phyloP scores from a whole-genome alignment of 1,140 invertebrate species.

The Diorhabda elongata region DNA sequence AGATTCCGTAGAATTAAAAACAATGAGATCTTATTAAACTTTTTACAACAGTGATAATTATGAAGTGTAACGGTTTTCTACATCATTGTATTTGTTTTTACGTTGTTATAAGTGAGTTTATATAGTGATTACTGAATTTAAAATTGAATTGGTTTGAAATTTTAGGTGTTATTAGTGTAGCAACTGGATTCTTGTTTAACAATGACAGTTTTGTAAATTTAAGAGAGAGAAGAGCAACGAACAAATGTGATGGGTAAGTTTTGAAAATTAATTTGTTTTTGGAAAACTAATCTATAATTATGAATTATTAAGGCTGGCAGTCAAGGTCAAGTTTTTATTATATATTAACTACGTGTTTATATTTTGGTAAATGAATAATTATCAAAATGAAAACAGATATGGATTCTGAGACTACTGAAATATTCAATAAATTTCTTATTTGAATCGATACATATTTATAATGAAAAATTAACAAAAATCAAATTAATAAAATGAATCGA shows the following conservation, averaged over 20 bases:
- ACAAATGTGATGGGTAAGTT: constrained; percentile 11
- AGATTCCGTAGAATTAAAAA: neutral
- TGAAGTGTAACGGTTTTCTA: neutral
- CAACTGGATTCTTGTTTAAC: neutral
- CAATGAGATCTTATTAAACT: neutral
- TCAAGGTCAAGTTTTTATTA: too few relatives aligned
- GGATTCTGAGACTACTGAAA: too few relatives aligned
- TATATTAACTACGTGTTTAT: too few relatives aligned
- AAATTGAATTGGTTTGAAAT: neutral
- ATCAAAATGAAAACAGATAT: too few relatives aligned
- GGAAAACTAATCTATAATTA: too few relatives aligned
- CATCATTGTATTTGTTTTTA: constrained; percentile 4
- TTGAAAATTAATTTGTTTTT: neutral
- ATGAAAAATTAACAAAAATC: too few relatives aligned
- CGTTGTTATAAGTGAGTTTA: constrained; percentile 6
- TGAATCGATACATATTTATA: too few relatives aligned
- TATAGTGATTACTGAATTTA: neutral
- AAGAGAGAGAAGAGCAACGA: neutral
- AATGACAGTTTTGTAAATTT: too few relatives aligned
- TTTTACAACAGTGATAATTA: neutral
- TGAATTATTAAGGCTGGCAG: too few relatives aligned
- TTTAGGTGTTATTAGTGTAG: neutral
- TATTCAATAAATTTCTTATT: too few relatives aligned
- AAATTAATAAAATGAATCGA: too few relatives aligned
- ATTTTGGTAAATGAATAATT: too few relatives aligned